phyloP scores from a whole-genome alignment of 2,888 invertebrate species.

The Drosophila vallismaia region DNA sequence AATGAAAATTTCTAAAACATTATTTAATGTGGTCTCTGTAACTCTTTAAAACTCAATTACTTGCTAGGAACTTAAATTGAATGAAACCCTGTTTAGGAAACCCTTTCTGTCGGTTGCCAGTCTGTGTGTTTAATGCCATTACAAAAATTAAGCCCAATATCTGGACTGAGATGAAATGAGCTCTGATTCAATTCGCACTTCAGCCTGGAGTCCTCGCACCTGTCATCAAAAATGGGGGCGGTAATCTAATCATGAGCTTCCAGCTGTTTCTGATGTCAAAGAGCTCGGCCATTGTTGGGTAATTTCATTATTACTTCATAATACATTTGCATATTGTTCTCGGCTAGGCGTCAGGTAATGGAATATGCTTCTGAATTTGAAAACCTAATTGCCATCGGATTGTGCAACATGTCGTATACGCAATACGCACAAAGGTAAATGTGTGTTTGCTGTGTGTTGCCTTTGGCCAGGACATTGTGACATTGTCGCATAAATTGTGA shows the following conservation, averaged over 20 bases:
- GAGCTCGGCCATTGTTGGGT: slow-evolving; percentile 29
- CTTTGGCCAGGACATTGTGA: slow-evolving; percentile 9
- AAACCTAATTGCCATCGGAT: slow-evolving; percentile 43
- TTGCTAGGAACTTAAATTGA: neutral
- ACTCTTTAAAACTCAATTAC: neutral
- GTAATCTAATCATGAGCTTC: slow-evolving; percentile 30
- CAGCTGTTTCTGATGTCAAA: slow-evolving; percentile 16
- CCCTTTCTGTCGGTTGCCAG: neutral
- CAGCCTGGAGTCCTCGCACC: slow-evolving; percentile 9
- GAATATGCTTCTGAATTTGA: slow-evolving; percentile 27
- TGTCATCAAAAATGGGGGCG: slow-evolving; percentile 15
- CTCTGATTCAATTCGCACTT: slow-evolving; percentile 27
- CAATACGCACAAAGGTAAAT: slow-evolving; percentile 24
- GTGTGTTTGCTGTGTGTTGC: slow-evolving; percentile 6
- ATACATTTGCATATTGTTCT: slow-evolving; percentile 32
- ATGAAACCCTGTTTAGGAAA: neutral
- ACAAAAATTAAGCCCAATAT: neutral
- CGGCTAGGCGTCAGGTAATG: slow-evolving; percentile 11
- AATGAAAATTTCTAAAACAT: no score
- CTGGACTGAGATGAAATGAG: slow-evolving; percentile 9
- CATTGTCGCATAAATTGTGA: slow-evolving; percentile 52
- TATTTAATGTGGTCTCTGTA: neutral
- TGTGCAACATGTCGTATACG: slow-evolving; percentile 40
- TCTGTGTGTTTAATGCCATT: neutral
- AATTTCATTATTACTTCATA: slow-evolving; percentile 50